Evolutionary conservation across 2,888 invertebrate genomes (phyloP).

Genomic region (Acanthosepion esculentum): DNA sequence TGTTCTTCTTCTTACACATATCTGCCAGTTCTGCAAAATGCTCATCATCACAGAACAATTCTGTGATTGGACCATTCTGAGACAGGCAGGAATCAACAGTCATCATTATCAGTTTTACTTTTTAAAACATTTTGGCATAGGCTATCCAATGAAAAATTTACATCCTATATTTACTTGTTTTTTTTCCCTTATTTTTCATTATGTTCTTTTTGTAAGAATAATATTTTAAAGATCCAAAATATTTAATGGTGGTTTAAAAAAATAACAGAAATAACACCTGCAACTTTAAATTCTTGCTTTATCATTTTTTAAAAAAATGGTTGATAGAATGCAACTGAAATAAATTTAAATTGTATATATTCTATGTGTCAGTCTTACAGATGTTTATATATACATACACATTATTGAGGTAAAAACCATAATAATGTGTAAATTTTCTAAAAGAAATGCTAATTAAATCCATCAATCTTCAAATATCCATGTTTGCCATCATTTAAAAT

Average conservation of each 20-base stretch:
- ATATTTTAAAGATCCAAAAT: no score
- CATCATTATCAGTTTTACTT: background rate
- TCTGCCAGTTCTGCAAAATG: background rate
- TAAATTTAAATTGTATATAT: background rate
- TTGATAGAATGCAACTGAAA: background rate
- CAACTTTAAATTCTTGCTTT: background rate
- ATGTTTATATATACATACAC: no score
- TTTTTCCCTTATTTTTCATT: background rate
- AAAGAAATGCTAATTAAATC: no score
- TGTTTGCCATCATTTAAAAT: no score
- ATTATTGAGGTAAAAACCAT: no score
- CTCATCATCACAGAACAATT: background rate
- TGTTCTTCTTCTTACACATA: background rate
- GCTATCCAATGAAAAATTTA: background rate
- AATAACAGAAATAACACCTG: background rate
- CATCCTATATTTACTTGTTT: background rate
- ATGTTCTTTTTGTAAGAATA: no score
- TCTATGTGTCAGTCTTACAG: no score
- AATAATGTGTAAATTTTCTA: no score
- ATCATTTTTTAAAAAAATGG: background rate
- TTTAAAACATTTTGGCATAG: conserved; percentile 6
- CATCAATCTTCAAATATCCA: no score
- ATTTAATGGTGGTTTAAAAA: background rate
- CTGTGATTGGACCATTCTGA: conserved; percentile 33
- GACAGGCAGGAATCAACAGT: background rate